Evolutionary conservation across 2,888 invertebrate genomes (phyloP).

Genomic region (Homarus gammarus): DNA sequence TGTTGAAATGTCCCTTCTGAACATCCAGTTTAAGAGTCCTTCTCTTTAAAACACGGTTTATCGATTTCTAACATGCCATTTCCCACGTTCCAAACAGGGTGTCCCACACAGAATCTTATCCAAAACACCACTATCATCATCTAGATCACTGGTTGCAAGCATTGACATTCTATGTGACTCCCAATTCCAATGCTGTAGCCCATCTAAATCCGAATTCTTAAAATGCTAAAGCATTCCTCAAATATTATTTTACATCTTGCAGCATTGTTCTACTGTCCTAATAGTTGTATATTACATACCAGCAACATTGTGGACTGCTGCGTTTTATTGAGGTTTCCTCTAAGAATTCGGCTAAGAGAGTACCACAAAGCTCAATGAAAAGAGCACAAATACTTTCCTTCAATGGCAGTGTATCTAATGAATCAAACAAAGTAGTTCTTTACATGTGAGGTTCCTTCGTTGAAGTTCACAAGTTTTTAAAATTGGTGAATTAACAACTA

Average conservation of each 20-base stretch:
- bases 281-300: neutral
- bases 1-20: neutral
- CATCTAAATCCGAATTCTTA: constrained; percentile 29
- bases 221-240: constrained; percentile 8
- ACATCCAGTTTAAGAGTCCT: constrained; percentile 1
- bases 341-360: constrained; percentile 33
- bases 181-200: constrained; percentile 18
- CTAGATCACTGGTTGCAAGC: constrained; percentile 20
- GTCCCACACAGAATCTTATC: neutral
- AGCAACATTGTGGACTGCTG: constrained; percentile 7
- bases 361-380: constrained; percentile 50
- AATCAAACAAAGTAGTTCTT: constrained; percentile 55
- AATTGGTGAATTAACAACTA: constrained; percentile 57
- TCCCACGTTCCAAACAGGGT: neutral
- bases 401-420: constrained; percentile 71
- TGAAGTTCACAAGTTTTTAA: constrained; percentile 63
- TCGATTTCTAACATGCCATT: neutral
- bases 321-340: neutral
- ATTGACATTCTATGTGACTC: neutral
- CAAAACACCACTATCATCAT: neutral
- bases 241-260: neutral
- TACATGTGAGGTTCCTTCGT: constrained; percentile 69
- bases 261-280: neutral
- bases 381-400: constrained; percentile 50
- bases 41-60: neutral